Evolutionary conservation across 2,113 vertebrate species (phyloP), one percentile per base, ranked within the genome.

Genomic region (Argyrosomus japonicus): DNA sequence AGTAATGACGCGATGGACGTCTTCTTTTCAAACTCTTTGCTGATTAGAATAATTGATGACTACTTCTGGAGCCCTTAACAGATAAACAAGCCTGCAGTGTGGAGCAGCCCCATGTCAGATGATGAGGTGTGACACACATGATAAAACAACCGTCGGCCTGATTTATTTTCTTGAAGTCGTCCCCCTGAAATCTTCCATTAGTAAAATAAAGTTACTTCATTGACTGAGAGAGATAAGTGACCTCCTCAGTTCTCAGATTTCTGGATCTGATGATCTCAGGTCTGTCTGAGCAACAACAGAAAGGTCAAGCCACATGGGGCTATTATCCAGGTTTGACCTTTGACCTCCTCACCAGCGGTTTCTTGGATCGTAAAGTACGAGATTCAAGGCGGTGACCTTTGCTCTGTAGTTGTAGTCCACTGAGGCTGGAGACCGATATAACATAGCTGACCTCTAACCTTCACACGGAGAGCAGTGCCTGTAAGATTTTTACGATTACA

Each of bases 91-190:
- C 6, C 0, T 18, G n/a, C 70, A 9, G 57, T 7, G 13, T 15
- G 56, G 10, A n/a, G 58, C 60, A 4, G n/a, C 27, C 15, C 32
- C 77, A 63, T 75, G 73, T 75, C 60, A 53, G 47, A 75, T n/a
- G 5, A 63, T 23, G 12, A 17, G 19, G 51, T 5, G 14, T 18
- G 19, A 62, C 29, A 29, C 29, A 29, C 18, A 68, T 1, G 1
- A 17, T 11, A 43, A 57, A 64, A n/a, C 29, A 29, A n/a, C 45
- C 14, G 57, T n/a, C 18, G 2, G 77, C 5, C 3, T 23, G 51
- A 65, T 65, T 72, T 50, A 54, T n/a, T 21, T 11, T 29, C 17
- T 21, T 23, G 3, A 19, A 27, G 11, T 27, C 15, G 1, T 3
- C 5, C 21, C 29, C 36, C 2, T 36, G 3, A 45, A 25, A 40